Percentiles rank a stretch among this genome's conserved stretches.
These are phyloP conservation scores for Aphis craccivora DNA, from an alignment of 1,140 invertebrate species.

Conservation along the genomic window DNA sequence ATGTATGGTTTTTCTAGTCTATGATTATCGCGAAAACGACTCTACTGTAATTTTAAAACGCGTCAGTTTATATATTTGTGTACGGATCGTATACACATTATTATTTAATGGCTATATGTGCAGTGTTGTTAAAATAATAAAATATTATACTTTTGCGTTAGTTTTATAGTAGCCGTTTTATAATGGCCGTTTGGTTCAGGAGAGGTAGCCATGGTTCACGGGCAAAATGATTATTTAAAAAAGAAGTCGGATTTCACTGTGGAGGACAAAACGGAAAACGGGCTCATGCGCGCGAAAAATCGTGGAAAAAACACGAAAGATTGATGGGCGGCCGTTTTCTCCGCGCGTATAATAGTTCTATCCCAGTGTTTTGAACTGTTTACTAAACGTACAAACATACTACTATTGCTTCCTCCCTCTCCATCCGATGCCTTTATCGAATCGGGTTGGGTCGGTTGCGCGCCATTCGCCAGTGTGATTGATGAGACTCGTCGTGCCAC, in stretches of 20 bases:
- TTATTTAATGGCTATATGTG: too few species aligned
- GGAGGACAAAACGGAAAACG: neutral
- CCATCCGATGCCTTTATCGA: neutral
- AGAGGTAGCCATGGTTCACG: neutral
- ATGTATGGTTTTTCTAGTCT: too few species aligned
- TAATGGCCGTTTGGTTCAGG: neutral
- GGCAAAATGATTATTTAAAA: neutral
- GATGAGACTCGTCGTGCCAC: conserved; percentile 6
- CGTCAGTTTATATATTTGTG: too few species aligned
- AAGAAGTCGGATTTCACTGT: neutral
- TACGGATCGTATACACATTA: too few species aligned
- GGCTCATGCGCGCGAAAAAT: neutral
- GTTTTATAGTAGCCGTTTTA: neutral
- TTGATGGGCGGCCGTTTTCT: conserved; percentile 22
- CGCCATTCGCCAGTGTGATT: neutral
- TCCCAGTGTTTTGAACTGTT: neutral
- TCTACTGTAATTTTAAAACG: too few species aligned
- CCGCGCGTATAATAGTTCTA: neutral
- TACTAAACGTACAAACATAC: conserved; percentile 10
- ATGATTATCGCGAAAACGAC: too few species aligned
- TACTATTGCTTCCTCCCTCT: neutral
- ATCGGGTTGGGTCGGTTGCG: neutral
- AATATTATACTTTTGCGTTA: neutral
- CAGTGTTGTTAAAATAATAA: neutral
- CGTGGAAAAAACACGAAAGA: neutral